Conservation (phyloP, 2,113 vertebrate species). For the Dolichallabes microphthalmus region DNA sequence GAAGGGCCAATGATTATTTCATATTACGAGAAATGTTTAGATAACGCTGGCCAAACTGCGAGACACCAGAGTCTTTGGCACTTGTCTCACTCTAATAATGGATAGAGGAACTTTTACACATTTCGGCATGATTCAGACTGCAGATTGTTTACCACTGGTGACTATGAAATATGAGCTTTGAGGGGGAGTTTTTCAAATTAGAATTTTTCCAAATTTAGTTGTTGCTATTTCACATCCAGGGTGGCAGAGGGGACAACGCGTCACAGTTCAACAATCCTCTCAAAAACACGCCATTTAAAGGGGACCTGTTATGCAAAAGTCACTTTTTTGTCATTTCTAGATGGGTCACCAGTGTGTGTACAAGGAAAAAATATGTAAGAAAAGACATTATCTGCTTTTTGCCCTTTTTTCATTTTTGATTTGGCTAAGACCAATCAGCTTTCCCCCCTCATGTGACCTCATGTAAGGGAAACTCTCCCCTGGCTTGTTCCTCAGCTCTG, state of each 20-base stretch:
- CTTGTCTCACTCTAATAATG: neutral
- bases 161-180: neutral
- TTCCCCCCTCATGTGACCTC: no score
- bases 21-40: constrained; percentile 23
- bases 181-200: no score
- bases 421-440: no score
- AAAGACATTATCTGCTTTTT: no score
- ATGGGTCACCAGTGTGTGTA: no score
- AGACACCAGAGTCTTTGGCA: constrained; percentile 19
- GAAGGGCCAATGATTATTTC: constrained; percentile 19
- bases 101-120: neutral
- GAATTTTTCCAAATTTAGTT: neutral
- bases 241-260: neutral
- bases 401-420: no score
- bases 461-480: no score
- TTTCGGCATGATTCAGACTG: neutral
- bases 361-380: no score
- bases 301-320: no score
- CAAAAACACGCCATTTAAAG: neutral
- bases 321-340: no score
- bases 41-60: constrained; percentile 18
- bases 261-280: neutral
- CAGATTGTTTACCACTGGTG: neutral
- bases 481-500: no score
- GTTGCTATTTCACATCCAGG: neutral